Evolutionary conservation across 2,888 invertebrate species (phyloP).

Genomic region (Andrena camellia): DNA sequence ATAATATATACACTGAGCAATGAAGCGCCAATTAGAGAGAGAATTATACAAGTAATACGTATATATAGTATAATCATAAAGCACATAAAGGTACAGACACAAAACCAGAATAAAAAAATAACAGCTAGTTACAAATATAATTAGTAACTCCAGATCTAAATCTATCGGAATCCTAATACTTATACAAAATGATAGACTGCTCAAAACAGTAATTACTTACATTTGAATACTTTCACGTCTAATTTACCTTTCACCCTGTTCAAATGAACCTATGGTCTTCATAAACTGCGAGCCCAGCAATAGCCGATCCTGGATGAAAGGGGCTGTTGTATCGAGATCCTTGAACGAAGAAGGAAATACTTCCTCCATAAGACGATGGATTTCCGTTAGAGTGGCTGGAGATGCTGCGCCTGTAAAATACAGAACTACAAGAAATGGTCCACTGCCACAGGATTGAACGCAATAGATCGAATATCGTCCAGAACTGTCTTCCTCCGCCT

Average conservation of each 20-base stretch:
- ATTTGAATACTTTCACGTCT: not conserved
- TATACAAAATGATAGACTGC: not conserved
- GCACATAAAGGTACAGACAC: no score
- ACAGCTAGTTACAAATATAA: no score
- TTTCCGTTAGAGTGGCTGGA: not conserved
- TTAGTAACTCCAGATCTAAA: no score
- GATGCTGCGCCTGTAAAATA: not conserved
- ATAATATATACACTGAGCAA: no score
- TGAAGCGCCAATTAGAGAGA: no score
- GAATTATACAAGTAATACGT: no score
- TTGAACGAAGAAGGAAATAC: not conserved
- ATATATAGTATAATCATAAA: no score
- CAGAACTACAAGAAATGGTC: not conserved
- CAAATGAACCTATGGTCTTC: not conserved
- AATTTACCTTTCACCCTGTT: not conserved
- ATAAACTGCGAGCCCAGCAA: not conserved
- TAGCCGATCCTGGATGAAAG: not conserved
- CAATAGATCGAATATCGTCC: constrained; percentile 24
- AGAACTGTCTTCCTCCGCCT: constrained; percentile 23
- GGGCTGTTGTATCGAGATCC: not conserved
- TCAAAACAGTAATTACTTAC: not conserved
- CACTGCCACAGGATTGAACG: constrained; percentile 25
- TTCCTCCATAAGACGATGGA: not conserved
- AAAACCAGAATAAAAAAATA: no score
- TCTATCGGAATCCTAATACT: not conserved